phyloP scores from a whole-genome alignment of 2,888 invertebrate genomes.

The Keiferia lycopersicella region DNA sequence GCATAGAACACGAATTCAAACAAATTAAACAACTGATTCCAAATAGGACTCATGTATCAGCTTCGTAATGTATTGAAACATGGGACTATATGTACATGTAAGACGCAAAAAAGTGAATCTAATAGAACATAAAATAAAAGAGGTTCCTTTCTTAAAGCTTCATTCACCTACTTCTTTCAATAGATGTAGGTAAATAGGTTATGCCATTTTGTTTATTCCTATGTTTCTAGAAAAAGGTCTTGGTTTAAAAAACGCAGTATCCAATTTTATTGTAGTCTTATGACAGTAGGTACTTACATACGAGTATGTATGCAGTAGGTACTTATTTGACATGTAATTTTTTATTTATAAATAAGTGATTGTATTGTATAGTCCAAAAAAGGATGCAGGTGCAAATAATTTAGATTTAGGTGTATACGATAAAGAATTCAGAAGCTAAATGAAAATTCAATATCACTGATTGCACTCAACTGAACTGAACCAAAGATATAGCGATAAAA shows the following conservation, averaged over 20 bases:
- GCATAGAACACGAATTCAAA: constrained; percentile 11
- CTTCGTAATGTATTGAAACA: not conserved
- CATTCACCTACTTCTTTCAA: constrained; percentile 21
- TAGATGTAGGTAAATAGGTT: constrained; percentile 13
- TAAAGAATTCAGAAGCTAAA: not conserved
- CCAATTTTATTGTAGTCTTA: no score
- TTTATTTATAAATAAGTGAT: no score
- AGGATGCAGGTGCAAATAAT: no score
- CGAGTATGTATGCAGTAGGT: no score
- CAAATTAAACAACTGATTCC: constrained; percentile 25
- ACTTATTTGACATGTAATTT: no score
- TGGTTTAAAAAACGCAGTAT: no score
- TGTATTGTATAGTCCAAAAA: no score
- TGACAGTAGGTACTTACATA: no score
- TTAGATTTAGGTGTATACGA: no score
- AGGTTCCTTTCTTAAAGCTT: constrained; percentile 8
- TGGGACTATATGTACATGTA: constrained; percentile 17
- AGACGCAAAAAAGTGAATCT: constrained; percentile 13
- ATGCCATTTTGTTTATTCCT: constrained; percentile 9
- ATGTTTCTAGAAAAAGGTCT: no score
- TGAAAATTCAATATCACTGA: not conserved
- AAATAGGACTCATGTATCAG: constrained; percentile 24
- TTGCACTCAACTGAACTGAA: constrained; percentile 2
- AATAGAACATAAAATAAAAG: constrained; percentile 21
- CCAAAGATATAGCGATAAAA: not conserved